Evolutionary conservation across 1,140 invertebrate genomes (phyloP), one percentile per base, ranked within the genome.

Genomic region (Ceratina australensis): DNA sequence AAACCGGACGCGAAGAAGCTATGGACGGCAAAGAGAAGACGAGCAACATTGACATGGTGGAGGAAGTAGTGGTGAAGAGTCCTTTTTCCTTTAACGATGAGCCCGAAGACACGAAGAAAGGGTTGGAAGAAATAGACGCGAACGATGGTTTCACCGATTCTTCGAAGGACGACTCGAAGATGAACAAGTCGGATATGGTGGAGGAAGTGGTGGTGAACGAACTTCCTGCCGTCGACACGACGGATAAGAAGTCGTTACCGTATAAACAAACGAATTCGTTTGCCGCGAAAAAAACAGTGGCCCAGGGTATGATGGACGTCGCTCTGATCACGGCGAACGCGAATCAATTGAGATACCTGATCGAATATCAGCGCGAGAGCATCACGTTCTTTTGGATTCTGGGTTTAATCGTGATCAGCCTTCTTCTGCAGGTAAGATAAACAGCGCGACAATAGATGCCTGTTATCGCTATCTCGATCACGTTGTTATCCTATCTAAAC

Each of bases 341-440:
- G 3, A 97, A 97, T 89, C 97, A 98, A 88, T 92, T 98, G 42
- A 94, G 97, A 84, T 97, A 97, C 87, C 95, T 98, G 0, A 90
- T 94, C 10, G 93, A 93, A 76, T 94, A 93, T 80, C 94, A 93
- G 79, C 87, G 90, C n/a, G 85, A 92, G 22, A 93, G 93, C 28
- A 88, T 91, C 3, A 94, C 93, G 0, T 95, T 93, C 76, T 93
- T 92, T 74, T 85, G 94, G 20, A 93, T 93, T 80, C 74, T 95
- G 12, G 87, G 87, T 13, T 83, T 95, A 28, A 94, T 95, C 52
- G 79, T 91, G 28, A 84, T 93, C 65, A 95, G 94, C 10, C 89
- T 95, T 16, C 78, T 94, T 3, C 87, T 95, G 2, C 95, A 95
- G 91, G 91, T 90, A 83, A 80, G 28, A 47, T n/a, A 28, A 72